Percentiles rank a stretch among this genome's conserved stretches.
Evolutionary conservation across 2,797 vertebrate genomes (phyloP).

Genomic region (Lateolabrax maculatus): DNA sequence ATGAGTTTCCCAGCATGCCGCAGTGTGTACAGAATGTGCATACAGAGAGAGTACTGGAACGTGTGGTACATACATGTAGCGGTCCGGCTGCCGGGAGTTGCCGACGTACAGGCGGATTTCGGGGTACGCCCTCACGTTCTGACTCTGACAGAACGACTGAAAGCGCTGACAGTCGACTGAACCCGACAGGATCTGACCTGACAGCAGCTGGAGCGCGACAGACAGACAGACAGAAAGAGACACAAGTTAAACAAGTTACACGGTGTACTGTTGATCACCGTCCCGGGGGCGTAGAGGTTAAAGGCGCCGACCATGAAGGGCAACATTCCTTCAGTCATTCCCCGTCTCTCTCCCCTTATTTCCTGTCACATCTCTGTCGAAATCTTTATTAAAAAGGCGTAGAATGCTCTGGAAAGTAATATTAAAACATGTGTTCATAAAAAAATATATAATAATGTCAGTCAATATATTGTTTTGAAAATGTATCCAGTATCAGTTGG

Average conservation of each 20-base stretch:
- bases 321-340: background rate
- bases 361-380: too few relatives aligned
- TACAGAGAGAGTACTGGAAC: background rate
- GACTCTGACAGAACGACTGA: conserved; percentile 91
- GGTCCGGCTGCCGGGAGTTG: conserved; percentile 75
- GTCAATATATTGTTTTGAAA: too few relatives aligned
- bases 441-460: background rate
- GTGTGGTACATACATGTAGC: conserved; percentile 58
- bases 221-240: background rate
- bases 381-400: too few relatives aligned
- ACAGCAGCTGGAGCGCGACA: conserved; percentile 75
- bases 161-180: conserved; percentile 95
- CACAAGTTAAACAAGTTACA: background rate
- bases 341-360: too few relatives aligned
- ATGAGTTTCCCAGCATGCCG: background rate
- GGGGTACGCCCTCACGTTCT: conserved; percentile 91
- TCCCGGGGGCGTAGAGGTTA: too few relatives aligned
- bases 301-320: background rate
- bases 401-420: too few relatives aligned
- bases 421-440: background rate
- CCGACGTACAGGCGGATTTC: conserved; percentile 91
- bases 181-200: conserved; percentile 90
- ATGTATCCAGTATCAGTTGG: background rate
- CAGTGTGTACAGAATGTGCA: background rate
- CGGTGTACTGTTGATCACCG: too few relatives aligned